Evolutionary conservation across 92 coral and sea anemone species (phyloP).

Genomic region (Siderastrea radians): DNA sequence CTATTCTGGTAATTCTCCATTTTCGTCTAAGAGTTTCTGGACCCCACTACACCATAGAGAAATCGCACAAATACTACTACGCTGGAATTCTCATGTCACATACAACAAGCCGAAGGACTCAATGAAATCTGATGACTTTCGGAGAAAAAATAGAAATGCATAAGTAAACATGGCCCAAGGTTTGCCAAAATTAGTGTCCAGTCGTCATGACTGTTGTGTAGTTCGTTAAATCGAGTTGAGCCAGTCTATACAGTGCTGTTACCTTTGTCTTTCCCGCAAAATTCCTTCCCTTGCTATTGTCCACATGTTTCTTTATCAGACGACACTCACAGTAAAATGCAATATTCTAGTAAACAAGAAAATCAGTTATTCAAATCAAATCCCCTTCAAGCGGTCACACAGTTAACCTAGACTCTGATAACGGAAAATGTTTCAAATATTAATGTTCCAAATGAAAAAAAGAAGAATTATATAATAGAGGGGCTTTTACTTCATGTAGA

Average conservation of each 20-base stretch:
- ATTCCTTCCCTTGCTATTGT: conserved; percentile 1
- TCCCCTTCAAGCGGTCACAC: not conserved
- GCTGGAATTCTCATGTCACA: no score
- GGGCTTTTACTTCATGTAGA: no score
- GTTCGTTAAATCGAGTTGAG: not conserved
- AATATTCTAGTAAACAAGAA: conserved; percentile 60
- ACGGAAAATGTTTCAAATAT: not conserved
- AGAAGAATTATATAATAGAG: no score
- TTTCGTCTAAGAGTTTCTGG: no score
- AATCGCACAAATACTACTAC: no score
- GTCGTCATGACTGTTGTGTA: not conserved
- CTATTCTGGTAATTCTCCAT: no score
- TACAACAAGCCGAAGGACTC: no score
- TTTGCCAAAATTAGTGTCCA: no score
- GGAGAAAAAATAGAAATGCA: no score
- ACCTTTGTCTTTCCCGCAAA: conserved; percentile 28
- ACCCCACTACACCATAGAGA: no score
- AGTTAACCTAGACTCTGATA: not conserved
- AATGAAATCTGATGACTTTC: no score
- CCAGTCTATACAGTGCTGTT: not conserved
- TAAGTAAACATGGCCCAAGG: no score
- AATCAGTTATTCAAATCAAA: not conserved
- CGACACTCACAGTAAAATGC: conserved; percentile 86
- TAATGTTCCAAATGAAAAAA: not conserved
- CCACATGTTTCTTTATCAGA: conserved; percentile 64